Conservation (phyloP, 2,888 invertebrate species). For the Watsonalla binaria region DNA sequence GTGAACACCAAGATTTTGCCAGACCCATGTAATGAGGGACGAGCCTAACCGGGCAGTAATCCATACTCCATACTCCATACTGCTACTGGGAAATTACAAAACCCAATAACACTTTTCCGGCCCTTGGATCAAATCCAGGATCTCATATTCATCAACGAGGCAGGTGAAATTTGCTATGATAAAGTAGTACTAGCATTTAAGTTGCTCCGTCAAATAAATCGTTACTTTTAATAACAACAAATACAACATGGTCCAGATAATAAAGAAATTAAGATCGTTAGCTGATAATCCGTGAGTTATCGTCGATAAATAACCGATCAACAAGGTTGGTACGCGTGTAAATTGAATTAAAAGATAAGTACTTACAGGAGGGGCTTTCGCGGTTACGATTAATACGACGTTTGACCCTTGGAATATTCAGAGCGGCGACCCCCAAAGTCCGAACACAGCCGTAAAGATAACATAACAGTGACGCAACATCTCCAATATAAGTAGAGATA, state of each 20-base stretch:
- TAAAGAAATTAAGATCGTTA: conserved; percentile 62
- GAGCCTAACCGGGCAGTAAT: no score
- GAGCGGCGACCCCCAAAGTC: conserved; percentile 25
- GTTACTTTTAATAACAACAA: conserved; percentile 8
- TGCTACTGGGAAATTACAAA: no score
- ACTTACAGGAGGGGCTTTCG: conserved; percentile 44
- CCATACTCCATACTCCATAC: no score
- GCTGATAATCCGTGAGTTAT: conserved; percentile 51
- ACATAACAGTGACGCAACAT: conserved; percentile 34
- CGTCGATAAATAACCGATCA: conserved; percentile 57
- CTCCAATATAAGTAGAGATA: conserved; percentile 33
- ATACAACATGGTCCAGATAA: conserved; percentile 39
- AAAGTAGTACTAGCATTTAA: background rate
- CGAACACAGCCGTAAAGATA: conserved; percentile 40
- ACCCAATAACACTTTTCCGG: no score
- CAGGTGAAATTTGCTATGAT: no score
- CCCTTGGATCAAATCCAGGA: no score
- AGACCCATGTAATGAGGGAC: no score
- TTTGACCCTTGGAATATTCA: conserved; percentile 43
- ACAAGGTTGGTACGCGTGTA: conserved; percentile 54
- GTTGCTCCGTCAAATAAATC: conserved; percentile 4
- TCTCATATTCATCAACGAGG: no score
- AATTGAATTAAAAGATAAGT: conserved; percentile 72
- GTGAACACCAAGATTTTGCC: no score
- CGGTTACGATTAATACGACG: conserved; percentile 41